Evolutionary conservation across 1,140 invertebrate species (phyloP).

Genomic region (Brachionus asplanchnoidis): DNA sequence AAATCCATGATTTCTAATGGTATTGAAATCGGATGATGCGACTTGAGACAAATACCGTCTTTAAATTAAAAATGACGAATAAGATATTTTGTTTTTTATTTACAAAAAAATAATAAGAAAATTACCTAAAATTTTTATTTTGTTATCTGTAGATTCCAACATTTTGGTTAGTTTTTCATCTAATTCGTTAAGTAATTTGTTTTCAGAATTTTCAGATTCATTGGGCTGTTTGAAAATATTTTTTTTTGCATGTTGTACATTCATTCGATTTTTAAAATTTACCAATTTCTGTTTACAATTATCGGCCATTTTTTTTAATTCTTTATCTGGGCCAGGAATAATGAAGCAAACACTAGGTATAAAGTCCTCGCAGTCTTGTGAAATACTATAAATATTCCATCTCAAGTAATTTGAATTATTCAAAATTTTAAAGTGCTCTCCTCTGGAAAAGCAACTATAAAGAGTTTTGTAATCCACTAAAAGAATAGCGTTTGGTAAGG

Average conservation of each 20-base stretch:
- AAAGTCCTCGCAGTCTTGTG: neutral
- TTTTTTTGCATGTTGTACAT: neutral
- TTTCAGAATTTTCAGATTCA: neutral
- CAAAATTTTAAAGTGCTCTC: neutral
- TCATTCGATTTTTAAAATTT: neutral
- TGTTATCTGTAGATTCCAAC: neutral
- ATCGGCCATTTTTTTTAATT: neutral
- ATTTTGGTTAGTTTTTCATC: neutral
- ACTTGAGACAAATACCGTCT: neutral
- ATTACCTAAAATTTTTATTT: conserved; percentile 5
- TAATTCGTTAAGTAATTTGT: neutral
- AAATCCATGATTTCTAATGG: neutral
- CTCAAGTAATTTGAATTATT: conserved; percentile 22
- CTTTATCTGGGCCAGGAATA: neutral
- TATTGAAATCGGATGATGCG: neutral
- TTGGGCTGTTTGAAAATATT: neutral
- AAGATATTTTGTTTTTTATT: neutral
- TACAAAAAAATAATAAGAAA: neutral
- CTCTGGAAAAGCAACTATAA: neutral
- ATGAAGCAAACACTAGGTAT: conserved; percentile 3
- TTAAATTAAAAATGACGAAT: neutral
- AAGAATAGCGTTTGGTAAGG: neutral
- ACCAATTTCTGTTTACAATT: neutral
- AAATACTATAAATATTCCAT: neutral
- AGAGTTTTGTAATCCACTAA: neutral